A percentile compares a stretch with the other conserved stretches of the same genome.
Evolutionary conservation across 2,113 vertebrate genomes (phyloP).

Genomic region (Lichenostomus cassidix): DNA sequence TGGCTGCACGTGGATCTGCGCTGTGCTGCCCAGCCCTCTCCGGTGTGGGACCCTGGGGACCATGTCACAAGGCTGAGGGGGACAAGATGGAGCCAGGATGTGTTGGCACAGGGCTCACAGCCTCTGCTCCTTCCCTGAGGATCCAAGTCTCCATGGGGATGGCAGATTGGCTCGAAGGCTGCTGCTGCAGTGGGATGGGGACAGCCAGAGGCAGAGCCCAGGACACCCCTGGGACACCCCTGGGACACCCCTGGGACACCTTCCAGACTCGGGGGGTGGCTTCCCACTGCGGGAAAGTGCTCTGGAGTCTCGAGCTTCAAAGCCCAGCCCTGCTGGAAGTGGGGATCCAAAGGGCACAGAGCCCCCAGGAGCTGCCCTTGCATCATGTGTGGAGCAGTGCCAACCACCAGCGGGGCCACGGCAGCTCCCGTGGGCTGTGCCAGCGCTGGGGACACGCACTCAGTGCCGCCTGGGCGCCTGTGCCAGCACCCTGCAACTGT

Average conservation of each 20-base stretch:
- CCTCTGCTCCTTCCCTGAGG: background rate
- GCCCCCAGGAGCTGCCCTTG: background rate
- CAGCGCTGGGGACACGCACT: rapidly evolving
- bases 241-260: background rate
- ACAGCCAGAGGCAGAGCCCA: background rate
- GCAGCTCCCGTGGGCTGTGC: rapidly evolving
- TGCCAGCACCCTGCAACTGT: rapidly evolving
- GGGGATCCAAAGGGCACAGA: background rate
- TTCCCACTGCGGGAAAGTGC: rapidly evolving
- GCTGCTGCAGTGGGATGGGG: background rate
- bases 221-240: background rate
- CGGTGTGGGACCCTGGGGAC: background rate
- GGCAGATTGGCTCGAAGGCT: background rate
- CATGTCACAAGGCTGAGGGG: background rate
- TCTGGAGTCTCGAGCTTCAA: background rate
- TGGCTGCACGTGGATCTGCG: background rate
- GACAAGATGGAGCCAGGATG: rapidly evolving
- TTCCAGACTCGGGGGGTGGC: rapidly evolving
- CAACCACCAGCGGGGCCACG: rapidly evolving
- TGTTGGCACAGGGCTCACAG: background rate
- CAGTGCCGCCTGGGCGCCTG: rapidly evolving
- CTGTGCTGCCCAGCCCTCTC: background rate
- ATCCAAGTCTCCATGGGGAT: rapidly evolving
- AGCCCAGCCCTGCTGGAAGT: conserved; percentile 3
- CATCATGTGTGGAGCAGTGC: rapidly evolving